These are phyloP conservation scores for Spialia ferax DNA, from an alignment of 2,888 invertebrate genomes.

Conservation along the genomic window DNA sequence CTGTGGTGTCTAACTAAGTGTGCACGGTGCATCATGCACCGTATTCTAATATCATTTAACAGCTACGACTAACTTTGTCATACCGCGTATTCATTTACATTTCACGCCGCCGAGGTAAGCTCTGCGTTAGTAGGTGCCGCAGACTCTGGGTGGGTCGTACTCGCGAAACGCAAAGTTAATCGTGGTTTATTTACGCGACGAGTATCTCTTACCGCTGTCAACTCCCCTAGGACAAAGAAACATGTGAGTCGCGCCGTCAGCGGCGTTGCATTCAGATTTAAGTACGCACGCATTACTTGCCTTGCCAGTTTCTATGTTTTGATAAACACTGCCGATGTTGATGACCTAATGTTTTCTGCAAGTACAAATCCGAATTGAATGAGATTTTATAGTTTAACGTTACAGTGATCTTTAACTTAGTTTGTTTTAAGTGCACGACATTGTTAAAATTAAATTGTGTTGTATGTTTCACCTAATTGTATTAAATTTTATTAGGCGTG, in stretches of 20 bases:
- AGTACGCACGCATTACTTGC: slow-evolving; percentile 83
- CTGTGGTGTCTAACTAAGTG: slow-evolving; percentile 73
- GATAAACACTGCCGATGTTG: slow-evolving; percentile 78
- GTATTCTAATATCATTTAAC: slow-evolving; percentile 67
- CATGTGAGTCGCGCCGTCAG: slow-evolving; percentile 57
- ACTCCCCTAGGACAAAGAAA: slow-evolving; percentile 81
- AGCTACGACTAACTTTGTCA: slow-evolving; percentile 79
- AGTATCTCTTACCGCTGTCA: slow-evolving; percentile 75
- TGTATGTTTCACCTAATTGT: slow-evolving; percentile 84
- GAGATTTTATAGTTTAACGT: slow-evolving; percentile 84
- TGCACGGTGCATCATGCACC: slow-evolving; percentile 63
- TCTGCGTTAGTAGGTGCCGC: slow-evolving; percentile 54
- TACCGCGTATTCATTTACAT: slow-evolving; percentile 47
- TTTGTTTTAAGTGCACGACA: slow-evolving; percentile 84
- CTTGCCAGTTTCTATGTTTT: slow-evolving; percentile 86
- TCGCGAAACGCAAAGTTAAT: slow-evolving; percentile 64
- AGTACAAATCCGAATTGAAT: slow-evolving; percentile 86
- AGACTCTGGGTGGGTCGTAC: slow-evolving; percentile 62
- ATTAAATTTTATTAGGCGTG: slow-evolving; percentile 82
- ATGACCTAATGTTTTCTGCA: slow-evolving; percentile 80
- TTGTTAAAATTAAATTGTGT: slow-evolving; percentile 83
- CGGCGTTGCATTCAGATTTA: slow-evolving; percentile 61
- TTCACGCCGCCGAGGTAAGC: slow-evolving; percentile 50
- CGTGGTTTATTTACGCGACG: slow-evolving; percentile 59
- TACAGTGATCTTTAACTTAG: slow-evolving; percentile 83